phyloP scores from a whole-genome alignment of 2,888 invertebrate genomes.

The Xylophagus ater region DNA sequence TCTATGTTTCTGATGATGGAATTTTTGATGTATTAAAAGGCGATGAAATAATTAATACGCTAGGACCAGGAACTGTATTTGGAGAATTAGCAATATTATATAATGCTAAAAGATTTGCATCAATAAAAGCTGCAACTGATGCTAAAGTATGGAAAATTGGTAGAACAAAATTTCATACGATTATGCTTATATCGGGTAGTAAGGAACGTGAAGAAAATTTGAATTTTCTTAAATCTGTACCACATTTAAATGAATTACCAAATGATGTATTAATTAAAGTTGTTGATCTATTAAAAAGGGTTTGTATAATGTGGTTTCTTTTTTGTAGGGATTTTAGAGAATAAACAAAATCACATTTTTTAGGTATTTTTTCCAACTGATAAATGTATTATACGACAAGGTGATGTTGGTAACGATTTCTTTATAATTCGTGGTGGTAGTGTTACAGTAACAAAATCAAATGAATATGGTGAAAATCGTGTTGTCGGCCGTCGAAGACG shows the following conservation, averaged over 20 bases:
- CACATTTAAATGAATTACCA: slow-evolving; percentile 61
- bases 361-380: slow-evolving; percentile 73
- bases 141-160: slow-evolving; percentile 84
- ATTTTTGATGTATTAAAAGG: slow-evolving; percentile 77
- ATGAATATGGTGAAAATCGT: slow-evolving; percentile 48
- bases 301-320: no score
- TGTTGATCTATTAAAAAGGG: slow-evolving; percentile 77
- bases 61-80: slow-evolving; percentile 72
- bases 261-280: slow-evolving; percentile 64
- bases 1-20: slow-evolving; percentile 79
- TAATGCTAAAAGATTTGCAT: slow-evolving; percentile 83
- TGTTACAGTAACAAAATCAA: slow-evolving; percentile 59
- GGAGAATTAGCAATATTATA: slow-evolving; percentile 91
- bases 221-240: slow-evolving; percentile 70
- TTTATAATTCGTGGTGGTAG: slow-evolving; percentile 80
- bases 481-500: slow-evolving; percentile 58
- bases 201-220: slow-evolving; percentile 77
- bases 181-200: slow-evolving; percentile 77
- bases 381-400: slow-evolving; percentile 70
- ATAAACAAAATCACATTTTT: slow-evolving; percentile 15
- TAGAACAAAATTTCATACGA: slow-evolving; percentile 73
- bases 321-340: background rate
- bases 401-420: slow-evolving; percentile 79
- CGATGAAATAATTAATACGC: slow-evolving; percentile 61
- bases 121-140: slow-evolving; percentile 63